Evolutionary conservation across 2,797 vertebrate genomes (phyloP), one percentile per base, ranked within the genome.

Genomic region (Gymnopithys bicolor): DNA sequence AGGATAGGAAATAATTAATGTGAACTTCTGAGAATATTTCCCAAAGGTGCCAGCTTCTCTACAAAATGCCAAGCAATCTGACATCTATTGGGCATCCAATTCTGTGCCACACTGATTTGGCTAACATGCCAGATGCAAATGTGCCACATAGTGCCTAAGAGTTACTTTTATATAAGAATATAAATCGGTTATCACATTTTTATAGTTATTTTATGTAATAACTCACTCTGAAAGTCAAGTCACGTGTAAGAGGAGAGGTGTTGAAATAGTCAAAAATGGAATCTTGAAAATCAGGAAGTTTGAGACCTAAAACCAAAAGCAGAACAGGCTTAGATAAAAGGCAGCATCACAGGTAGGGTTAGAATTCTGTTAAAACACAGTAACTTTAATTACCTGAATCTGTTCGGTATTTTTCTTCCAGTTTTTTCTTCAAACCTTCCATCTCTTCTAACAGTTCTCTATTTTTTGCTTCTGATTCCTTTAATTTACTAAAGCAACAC

Each of bases 261-360:
- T 99, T 99, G 98, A 99, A 99, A 92, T 99, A 99, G 55, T 99
- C 99, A 97, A 99, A 99, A 93, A 99, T 99, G 53, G 99, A 98
- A 94, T 99, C 99, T 89, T 99, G 99, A 95, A 99, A 99, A 91
- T 99, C 99, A 28, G 98, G 98, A 74, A 99, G 98, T 95, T 99
- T 99, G 71, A 99, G 97, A 90, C 99, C 99, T 98, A 95, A 89
- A 94, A 97, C 11, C n/a, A 93, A 91, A 95, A 95, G 82, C 13
- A 91, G 78, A 94, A 88, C 32, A 84, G 55, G 41, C 23, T 96
- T 77, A 92, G 58, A 28, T 84, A 49, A 91, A 90, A 74, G 35
- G 45, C 25, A 95, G 28, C 60, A 76, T 35, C 5, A 51, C 22
- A 89, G 27, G 43, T 37, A 30, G 37, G 37, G 7, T 22, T 32